These are phyloP conservation scores for Margaritifera margaritifera DNA, from an alignment of 2,888 invertebrate genomes.

Conservation along the genomic window DNA sequence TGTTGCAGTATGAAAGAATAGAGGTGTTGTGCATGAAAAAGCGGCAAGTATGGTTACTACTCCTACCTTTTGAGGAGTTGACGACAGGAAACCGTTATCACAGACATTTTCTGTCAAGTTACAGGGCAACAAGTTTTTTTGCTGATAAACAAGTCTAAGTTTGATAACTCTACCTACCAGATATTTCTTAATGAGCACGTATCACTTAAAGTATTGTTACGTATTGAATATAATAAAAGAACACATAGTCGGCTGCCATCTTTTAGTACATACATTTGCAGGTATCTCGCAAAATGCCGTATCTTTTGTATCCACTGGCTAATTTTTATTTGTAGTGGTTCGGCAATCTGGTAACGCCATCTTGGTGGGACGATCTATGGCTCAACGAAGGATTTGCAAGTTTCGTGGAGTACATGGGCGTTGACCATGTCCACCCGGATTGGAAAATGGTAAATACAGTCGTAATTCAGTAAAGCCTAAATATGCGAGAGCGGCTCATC, in stretches of 20 bases:
- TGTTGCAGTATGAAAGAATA: too few relatives aligned
- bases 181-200: too few relatives aligned
- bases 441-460: slow-evolving; percentile 80
- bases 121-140: too few relatives aligned
- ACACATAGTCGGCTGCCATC: background rate
- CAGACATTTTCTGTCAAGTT: too few relatives aligned
- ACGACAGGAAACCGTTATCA: too few relatives aligned
- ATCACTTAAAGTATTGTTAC: too few relatives aligned
- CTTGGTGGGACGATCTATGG: slow-evolving; percentile 94
- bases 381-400: slow-evolving; percentile 91
- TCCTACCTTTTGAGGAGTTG: too few relatives aligned
- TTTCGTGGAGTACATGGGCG: slow-evolving; percentile 82
- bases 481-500: too few relatives aligned
- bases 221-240: background rate
- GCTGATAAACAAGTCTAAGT: too few relatives aligned
- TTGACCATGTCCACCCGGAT: slow-evolving; percentile 81
- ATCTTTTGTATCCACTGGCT: background rate
- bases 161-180: too few relatives aligned
- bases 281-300: background rate
- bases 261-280: background rate
- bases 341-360: slow-evolving; percentile 84
- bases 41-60: too few relatives aligned
- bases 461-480: background rate
- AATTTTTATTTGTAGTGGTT: slow-evolving; percentile 68
- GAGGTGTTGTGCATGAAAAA: too few relatives aligned